These are phyloP conservation scores for Pemphigus obesinymphae DNA, from an alignment of 1,140 invertebrate genomes.

Conservation along the genomic window DNA sequence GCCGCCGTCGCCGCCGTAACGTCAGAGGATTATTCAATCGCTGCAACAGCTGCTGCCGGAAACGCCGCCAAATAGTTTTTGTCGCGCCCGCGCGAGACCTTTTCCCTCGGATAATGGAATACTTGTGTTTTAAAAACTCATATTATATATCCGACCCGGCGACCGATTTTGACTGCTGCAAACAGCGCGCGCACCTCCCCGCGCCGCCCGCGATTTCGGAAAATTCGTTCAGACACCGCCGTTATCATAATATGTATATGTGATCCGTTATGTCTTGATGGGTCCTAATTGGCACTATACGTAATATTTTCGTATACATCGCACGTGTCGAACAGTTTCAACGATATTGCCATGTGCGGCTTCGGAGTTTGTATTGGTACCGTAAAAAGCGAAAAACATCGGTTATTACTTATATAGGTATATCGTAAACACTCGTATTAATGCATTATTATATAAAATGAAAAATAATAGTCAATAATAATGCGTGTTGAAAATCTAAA, in stretches of 20 bases:
- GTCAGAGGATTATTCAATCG: conserved; percentile 25
- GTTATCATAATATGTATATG: not conserved
- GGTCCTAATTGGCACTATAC: not conserved
- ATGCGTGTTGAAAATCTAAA: too few relatives aligned
- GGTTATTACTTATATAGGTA: too few relatives aligned
- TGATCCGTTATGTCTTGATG: not conserved
- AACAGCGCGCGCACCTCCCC: too few relatives aligned
- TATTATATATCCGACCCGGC: conserved; percentile 5
- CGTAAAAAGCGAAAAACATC: too few relatives aligned
- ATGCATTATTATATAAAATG: too few relatives aligned
- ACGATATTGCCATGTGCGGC: too few relatives aligned
- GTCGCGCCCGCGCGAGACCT: not conserved
- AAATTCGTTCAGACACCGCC: not conserved
- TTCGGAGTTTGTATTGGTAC: too few relatives aligned
- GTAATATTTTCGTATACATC: too few relatives aligned
- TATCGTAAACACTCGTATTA: too few relatives aligned
- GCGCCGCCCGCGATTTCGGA: not conserved
- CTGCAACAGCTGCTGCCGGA: conserved; percentile 21
- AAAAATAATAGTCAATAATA: too few relatives aligned
- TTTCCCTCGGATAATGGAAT: conserved; percentile 15
- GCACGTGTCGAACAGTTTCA: too few relatives aligned
- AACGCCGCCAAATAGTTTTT: not conserved
- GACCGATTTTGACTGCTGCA: not conserved
- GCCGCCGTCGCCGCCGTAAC: not conserved
- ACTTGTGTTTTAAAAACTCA: not conserved